Evolutionary conservation across 1,140 invertebrate genomes (phyloP).

Genomic region (Panonychus citri): DNA sequence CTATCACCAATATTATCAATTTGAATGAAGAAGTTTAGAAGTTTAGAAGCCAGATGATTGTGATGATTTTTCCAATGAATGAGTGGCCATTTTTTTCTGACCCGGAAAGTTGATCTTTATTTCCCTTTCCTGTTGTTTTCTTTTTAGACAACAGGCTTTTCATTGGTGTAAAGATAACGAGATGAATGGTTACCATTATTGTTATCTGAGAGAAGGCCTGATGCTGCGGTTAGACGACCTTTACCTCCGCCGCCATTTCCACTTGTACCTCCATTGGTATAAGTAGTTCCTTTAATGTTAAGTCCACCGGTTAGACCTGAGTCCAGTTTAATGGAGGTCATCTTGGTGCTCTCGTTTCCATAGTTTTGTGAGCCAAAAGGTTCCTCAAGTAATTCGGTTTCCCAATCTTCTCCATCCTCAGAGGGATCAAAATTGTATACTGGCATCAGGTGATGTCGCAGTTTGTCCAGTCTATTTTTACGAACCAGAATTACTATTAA

Average conservation of each 20-base stretch:
- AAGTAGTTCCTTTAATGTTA: background rate
- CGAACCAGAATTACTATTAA: constrained; percentile 2
- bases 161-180: background rate
- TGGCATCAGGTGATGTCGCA: constrained; percentile 38
- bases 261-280: background rate
- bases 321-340: background rate
- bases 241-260: too few relatives aligned
- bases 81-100: too few relatives aligned
- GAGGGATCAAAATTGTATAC: constrained; percentile 38
- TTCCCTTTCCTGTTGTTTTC: too few relatives aligned
- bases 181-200: background rate
- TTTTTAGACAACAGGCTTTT: background rate
- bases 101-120: too few relatives aligned
- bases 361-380: background rate
- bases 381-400: constrained; percentile 20
- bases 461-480: constrained; percentile 26
- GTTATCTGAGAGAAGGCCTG: background rate
- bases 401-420: constrained; percentile 37
- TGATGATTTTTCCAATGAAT: too few relatives aligned
- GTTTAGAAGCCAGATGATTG: too few relatives aligned
- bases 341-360: background rate
- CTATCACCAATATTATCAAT: too few relatives aligned
- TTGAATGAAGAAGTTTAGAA: too few relatives aligned
- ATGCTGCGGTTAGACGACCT: background rate
- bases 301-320: background rate